These are phyloP conservation scores for Lamellibrachia satsuma DNA, from an alignment of 2,888 invertebrate genomes.

Conservation along the genomic window DNA sequence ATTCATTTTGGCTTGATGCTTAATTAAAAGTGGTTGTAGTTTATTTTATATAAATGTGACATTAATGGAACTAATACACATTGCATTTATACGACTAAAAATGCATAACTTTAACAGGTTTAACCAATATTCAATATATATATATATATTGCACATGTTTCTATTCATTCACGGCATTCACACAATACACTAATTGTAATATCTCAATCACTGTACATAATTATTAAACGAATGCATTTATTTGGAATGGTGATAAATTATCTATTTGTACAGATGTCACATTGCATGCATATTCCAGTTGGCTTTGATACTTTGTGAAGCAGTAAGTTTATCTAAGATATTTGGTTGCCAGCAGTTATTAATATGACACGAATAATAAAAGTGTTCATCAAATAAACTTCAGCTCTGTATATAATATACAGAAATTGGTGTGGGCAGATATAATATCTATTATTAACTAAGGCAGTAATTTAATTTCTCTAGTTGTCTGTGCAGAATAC, in stretches of 20 bases:
- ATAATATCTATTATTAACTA: neutral
- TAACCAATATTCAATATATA: neutral
- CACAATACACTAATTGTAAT: neutral
- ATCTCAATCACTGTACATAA: neutral
- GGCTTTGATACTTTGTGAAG: neutral
- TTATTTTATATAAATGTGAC: neutral
- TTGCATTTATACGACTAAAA: neutral
- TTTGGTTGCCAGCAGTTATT: neutral
- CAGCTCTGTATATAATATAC: neutral
- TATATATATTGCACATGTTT: neutral
- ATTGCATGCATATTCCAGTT: neutral
- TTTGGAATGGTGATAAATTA: neutral
- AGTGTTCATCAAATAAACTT: neutral
- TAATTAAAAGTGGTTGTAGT: neutral
- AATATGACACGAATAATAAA: neutral
- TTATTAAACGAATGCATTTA: conserved; percentile 5
- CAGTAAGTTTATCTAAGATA: neutral
- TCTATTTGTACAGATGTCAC: neutral
- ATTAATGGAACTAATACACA: neutral
- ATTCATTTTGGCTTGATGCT: neutral
- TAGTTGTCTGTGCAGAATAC: neutral
- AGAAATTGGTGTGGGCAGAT: neutral
- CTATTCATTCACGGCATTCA: neutral
- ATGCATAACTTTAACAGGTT: neutral
- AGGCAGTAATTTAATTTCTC: neutral